A percentile compares a stretch with the other conserved stretches of the same genome.
Conservation (phyloP, 2,888 invertebrate genomes). For the Parnassius smintheus region DNA sequence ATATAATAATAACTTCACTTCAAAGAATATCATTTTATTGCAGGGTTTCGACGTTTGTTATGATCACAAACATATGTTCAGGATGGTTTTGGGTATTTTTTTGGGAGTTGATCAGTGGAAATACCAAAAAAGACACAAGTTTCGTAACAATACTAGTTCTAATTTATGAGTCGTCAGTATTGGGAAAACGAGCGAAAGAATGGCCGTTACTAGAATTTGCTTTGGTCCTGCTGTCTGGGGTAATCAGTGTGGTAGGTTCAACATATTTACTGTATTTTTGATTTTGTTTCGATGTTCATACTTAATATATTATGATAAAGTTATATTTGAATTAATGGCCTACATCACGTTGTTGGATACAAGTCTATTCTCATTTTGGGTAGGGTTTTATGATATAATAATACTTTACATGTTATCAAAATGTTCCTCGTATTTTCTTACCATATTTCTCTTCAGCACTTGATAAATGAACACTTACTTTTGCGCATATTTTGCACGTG, state of each 20-base stretch:
- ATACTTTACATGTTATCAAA: no score
- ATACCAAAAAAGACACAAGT: conserved; percentile 67
- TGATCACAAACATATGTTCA: conserved; percentile 77
- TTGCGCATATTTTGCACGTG: no score
- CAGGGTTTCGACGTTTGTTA: conserved; percentile 82
- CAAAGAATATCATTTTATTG: conserved; percentile 58
- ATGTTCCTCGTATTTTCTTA: no score
- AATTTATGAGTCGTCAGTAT: conserved; percentile 80
- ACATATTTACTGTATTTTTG: not conserved
- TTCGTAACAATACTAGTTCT: conserved; percentile 81
- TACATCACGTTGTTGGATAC: no score
- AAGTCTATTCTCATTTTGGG: no score
- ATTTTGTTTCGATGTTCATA: no score
- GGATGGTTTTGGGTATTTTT: conserved; percentile 81
- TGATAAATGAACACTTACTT: no score
- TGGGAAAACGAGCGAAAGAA: conserved; percentile 67
- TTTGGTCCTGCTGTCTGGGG: conserved; percentile 79
- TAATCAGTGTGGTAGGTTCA: conserved; percentile 82
- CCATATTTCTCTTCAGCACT: no score
- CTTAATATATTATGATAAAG: no score
- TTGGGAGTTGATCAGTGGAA: conserved; percentile 73
- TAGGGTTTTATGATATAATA: no score
- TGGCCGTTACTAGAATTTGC: conserved; percentile 82
- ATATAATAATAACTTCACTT: not conserved
- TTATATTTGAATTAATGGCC: no score